Base-by-base conservation (phyloP, 2,888 invertebrate species). In the Augochlorella aurata region DNA sequence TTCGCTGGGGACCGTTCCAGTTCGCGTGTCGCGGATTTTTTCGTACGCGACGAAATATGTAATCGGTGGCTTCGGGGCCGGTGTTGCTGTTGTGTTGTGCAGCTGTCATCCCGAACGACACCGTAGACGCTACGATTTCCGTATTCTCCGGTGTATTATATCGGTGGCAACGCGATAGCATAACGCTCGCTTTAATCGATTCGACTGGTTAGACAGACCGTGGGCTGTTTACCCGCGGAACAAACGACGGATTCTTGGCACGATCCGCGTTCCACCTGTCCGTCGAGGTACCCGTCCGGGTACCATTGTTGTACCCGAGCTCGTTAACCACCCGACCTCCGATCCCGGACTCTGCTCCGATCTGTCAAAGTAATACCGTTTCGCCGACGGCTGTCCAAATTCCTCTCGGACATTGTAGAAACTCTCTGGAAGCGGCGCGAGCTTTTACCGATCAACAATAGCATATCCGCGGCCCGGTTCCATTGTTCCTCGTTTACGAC, bases 181-280 rank as follows among this genome's bases (percentile, higher is more conserved):
- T 49, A 72, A 70, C 67, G 21, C 54, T 74, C 47, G 66, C 52
- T 74, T 49, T 54, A 66, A 82, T 82, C 77, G 82, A 82, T 81
- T 82, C 50, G 24, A 14, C 58, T 63, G 49, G 72, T 69, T 73
- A 47, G 69, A 52, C 14, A 2, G 29, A 50, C 45, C 68, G 18
- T 74, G 18, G 65, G 66, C 73, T 71, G 61, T 79, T 74, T 71
- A 74, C 52, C 63, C 52, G 29, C 50, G 61, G 61, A 67, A 52
- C 21, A 38, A 47, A 49, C 44, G 69, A 70, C 45, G 24, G 49
- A 50, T 66, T 73, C 63, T 74, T 65, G 73, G n/a, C 77, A 63
- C 58, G 18, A n/a, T 77, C 77, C 70, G 65, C 50, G n/a, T 73
- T 72, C 50, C 49, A 61, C 58, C 69, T 78, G 58, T 47, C 24